These are phyloP conservation scores for Triops longicaudatus DNA, from an alignment of 1,140 invertebrate species.

Conservation along the genomic window DNA sequence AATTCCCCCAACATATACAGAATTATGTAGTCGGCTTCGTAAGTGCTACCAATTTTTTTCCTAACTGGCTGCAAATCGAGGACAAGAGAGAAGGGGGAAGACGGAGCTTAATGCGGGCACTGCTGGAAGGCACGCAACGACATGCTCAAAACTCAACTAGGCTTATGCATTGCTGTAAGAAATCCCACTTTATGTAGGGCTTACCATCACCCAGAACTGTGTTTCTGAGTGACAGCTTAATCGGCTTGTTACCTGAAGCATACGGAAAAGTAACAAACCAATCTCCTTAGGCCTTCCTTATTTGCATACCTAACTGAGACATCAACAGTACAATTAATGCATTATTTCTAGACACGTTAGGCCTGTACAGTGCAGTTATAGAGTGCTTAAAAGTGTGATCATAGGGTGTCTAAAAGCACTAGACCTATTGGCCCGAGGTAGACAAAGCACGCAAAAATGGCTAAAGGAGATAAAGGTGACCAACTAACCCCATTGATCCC, in stretches of 20 bases:
- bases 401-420: neutral
- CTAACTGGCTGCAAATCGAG: neutral
- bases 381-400: neutral
- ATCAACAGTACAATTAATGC: too few species aligned
- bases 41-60: neutral
- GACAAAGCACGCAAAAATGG: neutral
- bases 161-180: too few species aligned
- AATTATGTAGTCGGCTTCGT: neutral
- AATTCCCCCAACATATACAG: neutral
- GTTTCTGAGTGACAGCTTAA: too few species aligned
- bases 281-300: too few species aligned
- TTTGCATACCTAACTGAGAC: too few species aligned
- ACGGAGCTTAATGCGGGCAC: neutral
- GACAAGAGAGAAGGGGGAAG: neutral
- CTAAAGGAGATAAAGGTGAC: neutral
- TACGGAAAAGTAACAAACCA: too few species aligned
- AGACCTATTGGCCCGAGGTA: neutral
- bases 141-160: neutral
- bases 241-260: too few species aligned
- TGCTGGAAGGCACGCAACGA: neutral
- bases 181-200: too few species aligned
- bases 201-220: too few species aligned
- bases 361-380: too few species aligned
- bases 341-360: too few species aligned
- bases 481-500: slow-evolving; percentile 8